phyloP scores from a whole-genome alignment of 2,888 invertebrate species.

The Pyrocoelia pectoralis region DNA sequence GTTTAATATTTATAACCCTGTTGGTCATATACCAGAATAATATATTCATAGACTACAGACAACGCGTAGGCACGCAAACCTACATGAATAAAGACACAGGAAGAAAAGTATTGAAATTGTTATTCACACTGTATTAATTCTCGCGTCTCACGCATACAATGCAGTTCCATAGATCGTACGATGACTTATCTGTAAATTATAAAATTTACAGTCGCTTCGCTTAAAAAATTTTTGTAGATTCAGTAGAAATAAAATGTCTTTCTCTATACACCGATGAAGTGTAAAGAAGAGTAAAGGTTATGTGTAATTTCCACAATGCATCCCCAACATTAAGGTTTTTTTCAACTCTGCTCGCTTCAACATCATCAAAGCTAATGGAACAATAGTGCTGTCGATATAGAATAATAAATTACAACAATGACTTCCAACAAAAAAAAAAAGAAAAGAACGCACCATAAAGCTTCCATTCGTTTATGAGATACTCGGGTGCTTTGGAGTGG shows the following conservation, averaged over 20 bases:
- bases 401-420: not conserved
- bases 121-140: constrained; percentile 19
- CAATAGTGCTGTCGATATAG: constrained; percentile 1
- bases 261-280: not conserved
- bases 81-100: constrained; percentile 13
- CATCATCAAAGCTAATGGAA: not conserved
- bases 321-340: not conserved
- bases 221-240: not conserved
- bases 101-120: constrained; percentile 24
- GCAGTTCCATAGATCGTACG: not conserved
- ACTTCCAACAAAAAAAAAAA: not conserved
- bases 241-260: not conserved
- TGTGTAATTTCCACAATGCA: not conserved
- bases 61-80: constrained; percentile 21
- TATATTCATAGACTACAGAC: constrained; percentile 22
- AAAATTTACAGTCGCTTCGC: not conserved
- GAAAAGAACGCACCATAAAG: not conserved
- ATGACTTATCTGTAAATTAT: not conserved
- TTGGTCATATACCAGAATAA: constrained; percentile 15
- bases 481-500: not conserved
- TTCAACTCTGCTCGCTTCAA: too few species aligned
- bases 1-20: constrained; percentile 27
- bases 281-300: not conserved
- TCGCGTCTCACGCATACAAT: not conserved
- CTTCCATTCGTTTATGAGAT: constrained; percentile 1